Base-by-base conservation (phyloP, 2,888 invertebrate genomes). In the Acanthopleura granulata region DNA sequence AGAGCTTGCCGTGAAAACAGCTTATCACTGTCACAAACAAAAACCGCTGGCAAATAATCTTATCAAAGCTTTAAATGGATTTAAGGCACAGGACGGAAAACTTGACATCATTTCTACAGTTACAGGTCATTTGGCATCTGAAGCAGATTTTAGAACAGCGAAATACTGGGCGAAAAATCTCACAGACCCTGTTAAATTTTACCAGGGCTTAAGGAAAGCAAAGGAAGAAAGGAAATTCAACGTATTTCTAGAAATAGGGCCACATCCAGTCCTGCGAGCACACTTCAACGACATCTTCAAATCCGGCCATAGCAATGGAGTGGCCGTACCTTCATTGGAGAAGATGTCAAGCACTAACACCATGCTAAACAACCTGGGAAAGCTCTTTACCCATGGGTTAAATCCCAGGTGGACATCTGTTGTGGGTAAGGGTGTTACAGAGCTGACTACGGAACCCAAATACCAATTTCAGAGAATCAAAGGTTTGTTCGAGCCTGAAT, bases 221-320 rank as follows among this genome's bases (percentile, higher is more conserved):
- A 72, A 74, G 1, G 50, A 75, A 0, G 62, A 71, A 29, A 75
- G 72, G 1, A 73, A 69, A 0, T 74, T 71, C n/a, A 83, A 80
- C 72, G 70, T 86, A 11, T 81, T 82, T 76, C 51, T 87, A 12
- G 87, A 87, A 75, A 82, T 87, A 29, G 86, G 86, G 14, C 86
- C 85, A 30, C 80, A 76, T 62, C 85, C 85, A 16, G 84, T 84
- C 29, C 72, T 85, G 40, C 51, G 77, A 14, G 76, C 80, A 9
- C 81, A 83, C 62, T 27, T 82, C 0, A 62, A 29, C 9, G 79
- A 82, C 29, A 80, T 81, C 6, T 79, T 82, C 49, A 40, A 9
- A 6, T 6, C 9, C 40, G 40, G 40, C 3, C 9, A 40, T 40
- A n/a, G 57, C 22, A 73, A 77, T 12, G 70, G 18, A 15, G 61